Evolutionary conservation across 2,113 vertebrate species (phyloP), one percentile per base, ranked within the genome.

Genomic region (Amblyopsis rosae): DNA sequence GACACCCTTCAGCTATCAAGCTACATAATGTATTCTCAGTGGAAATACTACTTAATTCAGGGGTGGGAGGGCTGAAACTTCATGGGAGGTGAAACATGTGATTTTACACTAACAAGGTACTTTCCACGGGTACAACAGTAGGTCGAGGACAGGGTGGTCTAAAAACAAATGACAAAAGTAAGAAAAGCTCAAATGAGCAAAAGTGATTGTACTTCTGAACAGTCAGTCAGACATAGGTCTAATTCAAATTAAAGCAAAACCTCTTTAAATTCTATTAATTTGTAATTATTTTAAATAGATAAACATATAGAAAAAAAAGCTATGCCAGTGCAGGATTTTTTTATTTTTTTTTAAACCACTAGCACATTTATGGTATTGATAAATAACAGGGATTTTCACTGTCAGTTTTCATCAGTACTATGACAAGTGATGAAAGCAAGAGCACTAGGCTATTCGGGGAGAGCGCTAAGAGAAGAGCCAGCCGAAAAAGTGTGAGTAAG

Each of bases 401-500:
- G 1, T 41, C 13, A 0, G 16, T 53, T 51, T 73, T 53, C 41
- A 16, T 67, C 62, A 59, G 9, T 0, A 1, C 11, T 10, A 50
- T 7, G 3, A 69, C 3, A 60, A 69, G 62, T 15, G 50, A n/a
- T 9, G 75, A 64, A 68, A 64, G 45, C 7, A 63, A 62, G 58
- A 78, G 55, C 58, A 47, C 65, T n/a, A 9, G 7, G 49, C 58
- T 46, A 53, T 76, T 26, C 80, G 76, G 75, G 72, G 71, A 64
- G 65, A 64, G 67, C 47, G 67, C 3, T 8, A 60, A 70, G 53
- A 77, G 17, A 72, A 77, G 82, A 70, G 80, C 46, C 54, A 71
- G 56, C 17, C 81, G 78, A 77, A 69, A 82, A 72, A 70, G 69
- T 26, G 71, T 90, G 88, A 92, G 87, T 91, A 88, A 91, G 77